Evolutionary conservation across 2,888 invertebrate species (phyloP).

Genomic region (Arctia plantaginis): DNA sequence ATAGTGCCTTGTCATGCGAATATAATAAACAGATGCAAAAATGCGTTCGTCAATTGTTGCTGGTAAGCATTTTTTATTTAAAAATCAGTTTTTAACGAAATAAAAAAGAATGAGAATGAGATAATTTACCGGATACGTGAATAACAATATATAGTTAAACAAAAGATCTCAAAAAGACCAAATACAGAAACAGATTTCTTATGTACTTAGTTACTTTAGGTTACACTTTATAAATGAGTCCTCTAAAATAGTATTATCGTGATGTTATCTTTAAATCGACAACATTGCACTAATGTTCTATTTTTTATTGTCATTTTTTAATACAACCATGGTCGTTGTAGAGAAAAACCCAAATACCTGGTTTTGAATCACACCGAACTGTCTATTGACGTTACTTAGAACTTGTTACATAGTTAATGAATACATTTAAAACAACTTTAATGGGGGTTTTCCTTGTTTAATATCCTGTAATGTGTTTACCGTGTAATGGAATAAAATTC

Average conservation of each 20-base stretch:
- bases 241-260: neutral
- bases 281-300: neutral
- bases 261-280: neutral
- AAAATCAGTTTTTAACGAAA: neutral
- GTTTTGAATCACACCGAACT: neutral
- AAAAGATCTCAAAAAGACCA: neutral
- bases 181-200: neutral
- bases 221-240: neutral
- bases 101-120: neutral
- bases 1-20: conserved; percentile 32
- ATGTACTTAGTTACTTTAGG: neutral
- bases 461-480: neutral
- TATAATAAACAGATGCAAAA: conserved; percentile 16
- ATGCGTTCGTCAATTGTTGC: conserved; percentile 33
- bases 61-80: conserved; percentile 35
- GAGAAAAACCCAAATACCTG: neutral
- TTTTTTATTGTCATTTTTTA: neutral
- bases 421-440: neutral
- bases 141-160: neutral
- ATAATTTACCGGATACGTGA: neutral
- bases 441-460: neutral
- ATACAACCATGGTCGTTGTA: neutral
- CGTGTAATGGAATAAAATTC: neutral
- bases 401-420: neutral
- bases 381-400: neutral